Evolutionary conservation across 2,113 vertebrate species (phyloP).

Genomic region (Girardinichthys multiradiatus): DNA sequence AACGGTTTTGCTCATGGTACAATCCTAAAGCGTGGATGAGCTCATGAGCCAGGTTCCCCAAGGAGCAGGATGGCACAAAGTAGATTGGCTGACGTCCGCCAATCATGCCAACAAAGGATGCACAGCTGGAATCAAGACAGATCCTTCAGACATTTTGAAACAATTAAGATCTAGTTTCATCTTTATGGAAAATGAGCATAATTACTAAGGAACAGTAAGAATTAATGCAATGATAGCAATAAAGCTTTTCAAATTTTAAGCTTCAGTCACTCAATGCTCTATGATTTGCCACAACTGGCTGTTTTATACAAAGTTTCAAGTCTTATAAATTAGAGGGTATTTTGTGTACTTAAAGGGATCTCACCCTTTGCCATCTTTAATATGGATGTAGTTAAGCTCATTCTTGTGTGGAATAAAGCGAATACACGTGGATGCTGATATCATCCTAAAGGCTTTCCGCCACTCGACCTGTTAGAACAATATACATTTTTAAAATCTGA

Average conservation of each 20-base stretch:
- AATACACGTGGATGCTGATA: background rate
- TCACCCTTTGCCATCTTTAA: conserved; percentile 43
- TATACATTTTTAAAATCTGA: background rate
- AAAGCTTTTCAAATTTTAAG: too few species aligned
- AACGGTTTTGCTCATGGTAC: conserved; percentile 58
- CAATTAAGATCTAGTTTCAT: too few species aligned
- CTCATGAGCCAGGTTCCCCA: conserved; percentile 64
- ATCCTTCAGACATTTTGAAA: too few species aligned
- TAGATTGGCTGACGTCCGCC: conserved; percentile 51
- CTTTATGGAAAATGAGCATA: too few species aligned
- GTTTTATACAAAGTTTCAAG: too few species aligned
- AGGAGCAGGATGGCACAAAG: background rate
- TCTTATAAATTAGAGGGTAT: too few species aligned
- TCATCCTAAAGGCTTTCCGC: background rate
- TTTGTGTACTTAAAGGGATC: background rate
- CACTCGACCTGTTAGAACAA: background rate
- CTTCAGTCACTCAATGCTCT: too few species aligned
- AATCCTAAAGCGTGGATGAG: conserved; percentile 56
- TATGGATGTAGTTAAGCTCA: background rate
- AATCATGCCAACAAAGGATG: conserved; percentile 40
- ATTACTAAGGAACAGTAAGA: too few species aligned
- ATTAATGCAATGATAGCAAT: too few species aligned
- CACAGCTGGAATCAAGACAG: conserved; percentile 31
- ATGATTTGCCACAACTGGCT: too few species aligned
- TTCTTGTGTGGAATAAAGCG: background rate